A percentile compares a stretch with the other conserved stretches of the same genome.
Conservation (phyloP, 2,797 vertebrate species). For the Brachyalestes nurse region DNA sequence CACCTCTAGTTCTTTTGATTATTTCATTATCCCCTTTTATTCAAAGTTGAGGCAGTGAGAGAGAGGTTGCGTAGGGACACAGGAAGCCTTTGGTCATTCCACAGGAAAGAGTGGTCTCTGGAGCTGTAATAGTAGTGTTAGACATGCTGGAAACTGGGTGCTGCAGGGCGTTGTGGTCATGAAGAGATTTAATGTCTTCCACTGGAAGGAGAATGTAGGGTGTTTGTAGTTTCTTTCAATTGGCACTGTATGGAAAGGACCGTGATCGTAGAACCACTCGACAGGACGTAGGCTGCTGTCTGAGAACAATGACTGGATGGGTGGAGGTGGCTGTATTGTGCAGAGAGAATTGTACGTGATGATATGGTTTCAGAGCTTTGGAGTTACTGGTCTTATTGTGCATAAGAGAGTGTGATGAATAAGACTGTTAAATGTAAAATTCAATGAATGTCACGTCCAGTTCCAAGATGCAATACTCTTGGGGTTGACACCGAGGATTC, state of each 20-base stretch:
- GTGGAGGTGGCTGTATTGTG: conserved; percentile 25
- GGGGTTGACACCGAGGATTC: conserved; percentile 71
- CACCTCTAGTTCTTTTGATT: conserved; percentile 32
- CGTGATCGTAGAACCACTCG: conserved; percentile 31
- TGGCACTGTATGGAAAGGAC: conserved; percentile 55
- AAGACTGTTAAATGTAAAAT: conserved; percentile 54
- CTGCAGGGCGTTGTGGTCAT: conserved; percentile 36
- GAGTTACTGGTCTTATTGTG: conserved; percentile 42
- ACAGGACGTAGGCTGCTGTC: conserved; percentile 27
- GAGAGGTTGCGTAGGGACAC: conserved; percentile 44
- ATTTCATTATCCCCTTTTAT: conserved; percentile 24
- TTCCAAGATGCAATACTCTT: conserved; percentile 53
- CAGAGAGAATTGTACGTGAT: conserved; percentile 26
- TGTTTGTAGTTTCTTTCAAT: conserved; percentile 59
- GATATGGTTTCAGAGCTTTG: conserved; percentile 44
- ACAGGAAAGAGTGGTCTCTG: conserved; percentile 51
- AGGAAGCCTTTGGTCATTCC: conserved; percentile 62
- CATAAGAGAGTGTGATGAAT: conserved; percentile 21
- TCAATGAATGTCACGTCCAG: conserved; percentile 59
- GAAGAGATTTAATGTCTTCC: conserved; percentile 77
- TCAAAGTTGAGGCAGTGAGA: conserved; percentile 22
- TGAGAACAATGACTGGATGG: neutral
- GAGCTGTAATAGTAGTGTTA: conserved; percentile 44
- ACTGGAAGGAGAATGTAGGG: conserved; percentile 79
- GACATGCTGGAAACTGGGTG: conserved; percentile 29